These are phyloP conservation scores for Rhaphigaster nebulosa DNA, from an alignment of 2,888 invertebrate species.

Conservation along the genomic window DNA sequence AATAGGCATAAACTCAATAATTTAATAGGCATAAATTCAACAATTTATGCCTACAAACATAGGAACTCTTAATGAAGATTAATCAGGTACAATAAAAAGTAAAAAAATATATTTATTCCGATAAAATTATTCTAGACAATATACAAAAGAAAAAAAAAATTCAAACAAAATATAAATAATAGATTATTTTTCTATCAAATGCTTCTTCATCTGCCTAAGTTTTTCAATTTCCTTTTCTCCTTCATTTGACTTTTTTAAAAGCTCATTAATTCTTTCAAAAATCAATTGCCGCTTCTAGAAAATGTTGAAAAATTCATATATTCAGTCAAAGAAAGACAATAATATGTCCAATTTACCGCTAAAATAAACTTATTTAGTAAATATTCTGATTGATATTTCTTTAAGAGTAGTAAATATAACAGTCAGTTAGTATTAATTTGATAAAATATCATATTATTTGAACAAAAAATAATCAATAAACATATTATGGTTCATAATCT, in stretches of 20 bases:
- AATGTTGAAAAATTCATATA: not conserved
- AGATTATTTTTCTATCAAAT: not conserved
- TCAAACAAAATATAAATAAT: not conserved
- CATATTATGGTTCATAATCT: too few species aligned
- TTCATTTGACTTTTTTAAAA: not conserved
- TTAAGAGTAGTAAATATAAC: too few species aligned
- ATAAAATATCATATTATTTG: too few species aligned
- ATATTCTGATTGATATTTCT: not conserved
- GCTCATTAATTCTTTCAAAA: constrained; percentile 30
- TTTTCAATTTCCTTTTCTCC: not conserved
- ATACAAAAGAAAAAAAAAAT: not conserved
- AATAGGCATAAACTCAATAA: too few species aligned
- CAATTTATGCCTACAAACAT: not conserved
- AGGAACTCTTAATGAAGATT: not conserved
- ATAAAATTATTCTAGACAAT: not conserved
- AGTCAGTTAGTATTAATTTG: too few species aligned
- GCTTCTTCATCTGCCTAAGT: constrained; percentile 15
- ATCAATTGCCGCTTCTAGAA: constrained; percentile 3
- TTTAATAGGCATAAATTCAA: too few species aligned
- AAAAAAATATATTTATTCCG: not conserved
- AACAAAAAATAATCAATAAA: too few species aligned
- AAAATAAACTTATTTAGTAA: not conserved
- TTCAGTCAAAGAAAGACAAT: not conserved
- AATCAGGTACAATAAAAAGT: not conserved
- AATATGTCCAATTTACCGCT: not conserved